Percentiles rank a stretch among this genome's conserved stretches.
phyloP scores from a whole-genome alignment of 2,113 vertebrate genomes.

The Thamnaconus septentrionalis region DNA sequence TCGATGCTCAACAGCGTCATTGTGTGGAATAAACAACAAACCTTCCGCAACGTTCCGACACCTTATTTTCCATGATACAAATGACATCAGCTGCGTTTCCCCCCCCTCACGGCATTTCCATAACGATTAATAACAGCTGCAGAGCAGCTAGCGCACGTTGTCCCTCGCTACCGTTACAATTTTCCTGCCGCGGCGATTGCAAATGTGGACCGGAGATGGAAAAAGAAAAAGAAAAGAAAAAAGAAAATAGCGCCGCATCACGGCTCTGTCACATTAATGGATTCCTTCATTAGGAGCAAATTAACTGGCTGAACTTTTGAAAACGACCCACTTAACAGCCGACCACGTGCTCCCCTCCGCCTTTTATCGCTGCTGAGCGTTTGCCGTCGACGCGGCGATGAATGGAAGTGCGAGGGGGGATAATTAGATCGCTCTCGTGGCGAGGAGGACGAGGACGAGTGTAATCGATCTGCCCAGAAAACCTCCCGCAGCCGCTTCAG shows the following conservation, averaged over 20 bases:
- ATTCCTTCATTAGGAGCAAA: conserved; percentile 57
- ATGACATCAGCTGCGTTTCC: too few relatives aligned
- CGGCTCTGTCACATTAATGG: conserved; percentile 37
- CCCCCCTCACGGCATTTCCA: too few relatives aligned
- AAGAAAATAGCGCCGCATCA: neutral
- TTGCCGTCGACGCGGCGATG: conserved; percentile 15
- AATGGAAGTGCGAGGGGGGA: conserved; percentile 17
- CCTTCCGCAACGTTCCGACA: too few relatives aligned
- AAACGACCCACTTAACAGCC: conserved; percentile 49
- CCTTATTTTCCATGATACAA: too few relatives aligned
- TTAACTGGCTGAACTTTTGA: conserved; percentile 41
- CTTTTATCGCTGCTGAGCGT: conserved; percentile 22
- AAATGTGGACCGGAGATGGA: neutral
- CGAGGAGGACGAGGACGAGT: conserved; percentile 14
- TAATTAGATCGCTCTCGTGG: conserved; percentile 48
- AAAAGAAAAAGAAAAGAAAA: too few relatives aligned
- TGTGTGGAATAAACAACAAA: too few relatives aligned
- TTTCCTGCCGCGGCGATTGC: neutral
- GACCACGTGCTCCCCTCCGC: conserved; percentile 13
- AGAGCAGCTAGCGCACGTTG: too few relatives aligned
- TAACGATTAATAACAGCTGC: too few relatives aligned
- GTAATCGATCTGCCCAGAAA: conserved; percentile 47
- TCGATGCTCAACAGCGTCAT: too few relatives aligned
- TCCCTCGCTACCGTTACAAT: too few relatives aligned
- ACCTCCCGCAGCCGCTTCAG: conserved; percentile 26